Base-by-base conservation (phyloP, 2,888 invertebrate genomes). In the Cephus runcator region DNA sequence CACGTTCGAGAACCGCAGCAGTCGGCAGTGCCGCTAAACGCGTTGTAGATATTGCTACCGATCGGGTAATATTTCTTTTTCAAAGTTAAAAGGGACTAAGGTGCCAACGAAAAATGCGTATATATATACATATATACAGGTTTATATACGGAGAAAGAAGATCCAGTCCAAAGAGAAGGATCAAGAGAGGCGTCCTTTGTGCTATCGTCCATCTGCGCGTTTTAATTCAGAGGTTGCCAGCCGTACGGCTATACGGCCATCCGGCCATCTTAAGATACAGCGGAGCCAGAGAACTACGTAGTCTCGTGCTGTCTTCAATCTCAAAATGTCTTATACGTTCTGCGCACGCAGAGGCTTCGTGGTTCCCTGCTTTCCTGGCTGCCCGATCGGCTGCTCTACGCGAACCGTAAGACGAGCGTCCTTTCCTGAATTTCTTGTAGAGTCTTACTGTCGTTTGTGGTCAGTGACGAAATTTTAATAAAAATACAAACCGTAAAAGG, bases 121-220 rank as follows among this genome's bases (percentile, higher is more conserved):
- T 56, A 23, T 40, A 6, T 56, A 23, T 23, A 56, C 15, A 23
- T 56, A 56, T 23, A 56, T 15, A 56, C 56, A 23, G 56, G 56
- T 23, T 23, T 23, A 0, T 56, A 56, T 56, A 40, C 1, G 23
- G 56, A 9, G 23, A 56, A 56, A 56, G 56, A 56, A 56, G 56
- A 56, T 56, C 56, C 56, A 56, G 80, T 77, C 71, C 30, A 4
- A 73, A 40, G 73, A 69, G 23, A 75, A 35, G 69, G 33, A 69
- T 69, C 34, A 31, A 73, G 71, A 36, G 75, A 79, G 75, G 77
- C 76, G 79, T 76, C 76, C 80, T 80, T 80, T 79, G 82, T 78
- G 81, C 83, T 83, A 84, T 84, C 84, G 80, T 82, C 81, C 82
- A 83, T 84, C 83, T 81, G 80, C 79, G 81, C 81, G 80, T 83